Conservation (phyloP, 2,113 vertebrate species). For the Eidolon helvum region DNA sequence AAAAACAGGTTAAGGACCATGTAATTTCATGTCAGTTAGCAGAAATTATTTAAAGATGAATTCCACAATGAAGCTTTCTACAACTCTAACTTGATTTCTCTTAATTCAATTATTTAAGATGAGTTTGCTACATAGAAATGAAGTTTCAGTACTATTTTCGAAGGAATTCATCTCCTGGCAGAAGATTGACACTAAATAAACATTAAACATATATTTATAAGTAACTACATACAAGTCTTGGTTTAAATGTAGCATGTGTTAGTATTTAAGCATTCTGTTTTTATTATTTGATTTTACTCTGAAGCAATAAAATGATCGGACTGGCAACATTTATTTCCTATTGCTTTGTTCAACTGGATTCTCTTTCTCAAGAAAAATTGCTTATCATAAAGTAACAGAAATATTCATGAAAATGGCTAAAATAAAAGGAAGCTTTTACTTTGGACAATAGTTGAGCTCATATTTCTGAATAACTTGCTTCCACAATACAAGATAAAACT, state of each 20-base stretch:
- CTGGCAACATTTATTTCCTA: not conserved
- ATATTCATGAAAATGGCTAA: not conserved
- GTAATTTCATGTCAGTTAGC: not conserved
- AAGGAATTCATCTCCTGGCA: not conserved
- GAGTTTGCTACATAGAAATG: not conserved
- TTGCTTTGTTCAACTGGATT: not conserved
- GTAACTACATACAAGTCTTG: not conserved
- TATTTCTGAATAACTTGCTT: constrained; percentile 8
- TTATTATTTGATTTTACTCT: not conserved
- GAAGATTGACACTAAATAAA: not conserved
- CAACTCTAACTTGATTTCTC: not conserved
- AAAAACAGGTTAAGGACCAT: not conserved
- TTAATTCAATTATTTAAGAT: constrained; percentile 6
- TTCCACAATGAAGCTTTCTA: not conserved
- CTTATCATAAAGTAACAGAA: not conserved
- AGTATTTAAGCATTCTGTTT: not conserved
- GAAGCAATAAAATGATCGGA: not conserved
- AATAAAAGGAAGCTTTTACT: not conserved
- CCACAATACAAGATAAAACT: not conserved
- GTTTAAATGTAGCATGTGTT: not conserved
- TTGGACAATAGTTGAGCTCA: not conserved
- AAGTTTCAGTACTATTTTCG: not conserved
- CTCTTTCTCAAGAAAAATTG: not conserved
- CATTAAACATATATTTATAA: not conserved
- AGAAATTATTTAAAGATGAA: not conserved